Percentiles rank a stretch among this genome's conserved stretches.
phyloP scores from a whole-genome alignment of 2,888 invertebrate species.

The Phymatocera aterrima region DNA sequence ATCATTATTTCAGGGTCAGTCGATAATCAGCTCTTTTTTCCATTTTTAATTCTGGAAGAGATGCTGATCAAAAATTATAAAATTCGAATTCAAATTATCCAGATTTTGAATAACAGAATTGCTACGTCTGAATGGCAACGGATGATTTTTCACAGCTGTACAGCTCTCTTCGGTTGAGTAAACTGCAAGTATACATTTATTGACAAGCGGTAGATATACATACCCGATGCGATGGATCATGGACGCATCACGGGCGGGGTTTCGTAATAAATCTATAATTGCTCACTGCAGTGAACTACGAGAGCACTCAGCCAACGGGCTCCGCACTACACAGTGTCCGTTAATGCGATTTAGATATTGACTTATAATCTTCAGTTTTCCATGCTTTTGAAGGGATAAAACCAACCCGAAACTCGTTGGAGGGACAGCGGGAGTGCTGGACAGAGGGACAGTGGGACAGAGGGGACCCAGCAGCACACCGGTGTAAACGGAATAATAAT shows the following conservation, averaged over 20 bases:
- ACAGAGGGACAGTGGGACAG: background rate
- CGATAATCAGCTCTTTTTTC: no score
- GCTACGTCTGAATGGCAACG: background rate
- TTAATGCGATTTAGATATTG: constrained; percentile 50
- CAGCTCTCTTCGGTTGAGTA: background rate
- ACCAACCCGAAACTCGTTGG: background rate
- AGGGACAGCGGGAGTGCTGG: background rate
- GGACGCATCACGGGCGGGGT: constrained; percentile 14
- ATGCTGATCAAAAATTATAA: no score
- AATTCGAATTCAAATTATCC: no score
- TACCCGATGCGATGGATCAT: background rate
- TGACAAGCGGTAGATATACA: background rate
- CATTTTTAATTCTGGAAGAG: no score
- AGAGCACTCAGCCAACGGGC: constrained; percentile 48
- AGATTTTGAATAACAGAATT: background rate
- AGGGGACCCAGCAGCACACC: background rate
- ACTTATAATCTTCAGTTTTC: constrained; percentile 48
- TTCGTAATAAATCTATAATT: constrained; percentile 22
- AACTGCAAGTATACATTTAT: background rate
- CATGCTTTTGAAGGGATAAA: constrained; percentile 10
- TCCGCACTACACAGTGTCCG: constrained; percentile 1
- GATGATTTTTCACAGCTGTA: background rate
- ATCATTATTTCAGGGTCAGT: background rate
- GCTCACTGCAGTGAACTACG: background rate
- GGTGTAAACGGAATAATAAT: constrained; percentile 43